These are phyloP conservation scores for Astyanax mexicanus DNA, from an alignment of 2,797 vertebrate genomes.

Conservation along the genomic window DNA sequence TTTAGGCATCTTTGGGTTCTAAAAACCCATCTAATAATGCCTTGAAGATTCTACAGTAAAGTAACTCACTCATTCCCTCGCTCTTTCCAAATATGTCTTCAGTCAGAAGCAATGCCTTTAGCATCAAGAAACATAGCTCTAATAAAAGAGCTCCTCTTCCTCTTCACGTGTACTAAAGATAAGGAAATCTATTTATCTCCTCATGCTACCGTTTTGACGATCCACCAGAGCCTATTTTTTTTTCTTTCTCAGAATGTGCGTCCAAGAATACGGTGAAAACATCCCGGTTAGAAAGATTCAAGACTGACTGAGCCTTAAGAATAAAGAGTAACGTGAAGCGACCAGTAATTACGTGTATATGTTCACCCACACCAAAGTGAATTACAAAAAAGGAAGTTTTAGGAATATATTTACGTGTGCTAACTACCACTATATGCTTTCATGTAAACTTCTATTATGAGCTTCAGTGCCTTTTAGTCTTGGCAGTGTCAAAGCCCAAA, in stretches of 20 bases:
- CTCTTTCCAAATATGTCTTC: background rate
- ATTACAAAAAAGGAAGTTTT: constrained; percentile 58
- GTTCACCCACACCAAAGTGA: constrained; percentile 57
- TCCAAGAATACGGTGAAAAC: constrained; percentile 45
- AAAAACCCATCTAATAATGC: too few relatives aligned
- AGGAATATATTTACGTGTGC: constrained; percentile 69
- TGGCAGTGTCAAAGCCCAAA: constrained; percentile 50
- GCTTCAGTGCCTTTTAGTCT: constrained; percentile 62
- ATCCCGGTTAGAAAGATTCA: constrained; percentile 32
- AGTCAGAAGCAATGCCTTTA: constrained; percentile 22
- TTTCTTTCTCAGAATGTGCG: constrained; percentile 25
- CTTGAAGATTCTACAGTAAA: too few relatives aligned
- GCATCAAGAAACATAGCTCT: background rate
- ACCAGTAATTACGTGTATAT: constrained; percentile 49
- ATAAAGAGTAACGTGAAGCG: constrained; percentile 54
- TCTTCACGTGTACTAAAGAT: constrained; percentile 9
- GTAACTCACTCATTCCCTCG: background rate
- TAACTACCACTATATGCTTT: constrained; percentile 70
- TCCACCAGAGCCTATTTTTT: constrained; percentile 6
- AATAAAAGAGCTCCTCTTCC: background rate
- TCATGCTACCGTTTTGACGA: constrained; percentile 19
- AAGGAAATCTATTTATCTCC: constrained; percentile 31
- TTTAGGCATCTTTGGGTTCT: too few relatives aligned
- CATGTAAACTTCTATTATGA: constrained; percentile 62
- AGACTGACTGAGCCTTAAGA: constrained; percentile 47